Percentiles rank a stretch among this genome's conserved stretches.
Conservation (phyloP, 2,113 vertebrate genomes). For the Anarrhichthys ocellatus region DNA sequence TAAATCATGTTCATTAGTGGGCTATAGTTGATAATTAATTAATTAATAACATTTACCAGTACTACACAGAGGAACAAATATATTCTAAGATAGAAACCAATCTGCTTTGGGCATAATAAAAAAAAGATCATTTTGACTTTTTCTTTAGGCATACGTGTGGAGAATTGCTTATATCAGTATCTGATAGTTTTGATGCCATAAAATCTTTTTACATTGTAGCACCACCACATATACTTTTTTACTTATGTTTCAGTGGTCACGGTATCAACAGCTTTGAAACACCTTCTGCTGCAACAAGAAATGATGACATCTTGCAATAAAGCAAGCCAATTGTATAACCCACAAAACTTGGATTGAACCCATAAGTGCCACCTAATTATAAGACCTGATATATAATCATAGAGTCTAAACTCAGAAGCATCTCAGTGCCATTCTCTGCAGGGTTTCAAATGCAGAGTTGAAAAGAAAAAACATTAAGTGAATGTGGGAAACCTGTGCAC, state of each 20-base stretch:
- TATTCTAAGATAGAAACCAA: too few species aligned
- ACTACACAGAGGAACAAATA: too few species aligned
- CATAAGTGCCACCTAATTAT: conserved; percentile 44
- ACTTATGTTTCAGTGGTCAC: background rate
- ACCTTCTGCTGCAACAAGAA: background rate
- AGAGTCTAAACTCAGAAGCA: conserved; percentile 35
- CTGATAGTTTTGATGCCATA: too few species aligned
- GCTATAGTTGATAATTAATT: too few species aligned
- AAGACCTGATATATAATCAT: conserved; percentile 25
- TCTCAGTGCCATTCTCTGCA: conserved; percentile 19
- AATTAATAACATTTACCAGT: too few species aligned
- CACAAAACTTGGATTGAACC: background rate
- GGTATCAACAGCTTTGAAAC: background rate
- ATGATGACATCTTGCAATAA: conserved; percentile 9
- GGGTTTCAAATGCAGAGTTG: conserved; percentile 55
- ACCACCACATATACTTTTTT: background rate
- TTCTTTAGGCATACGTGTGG: too few species aligned
- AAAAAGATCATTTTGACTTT: too few species aligned
- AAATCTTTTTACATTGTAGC: too few species aligned
- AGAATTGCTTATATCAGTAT: too few species aligned
- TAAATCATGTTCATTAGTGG: too few species aligned
- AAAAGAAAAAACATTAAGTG: conserved; percentile 63
- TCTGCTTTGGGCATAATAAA: too few species aligned
- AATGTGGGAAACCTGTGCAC: conserved; percentile 59
- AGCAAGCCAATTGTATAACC: background rate